These are phyloP conservation scores for Oceanites oceanicus DNA, from an alignment of 2,113 vertebrate species.

Conservation along the genomic window DNA sequence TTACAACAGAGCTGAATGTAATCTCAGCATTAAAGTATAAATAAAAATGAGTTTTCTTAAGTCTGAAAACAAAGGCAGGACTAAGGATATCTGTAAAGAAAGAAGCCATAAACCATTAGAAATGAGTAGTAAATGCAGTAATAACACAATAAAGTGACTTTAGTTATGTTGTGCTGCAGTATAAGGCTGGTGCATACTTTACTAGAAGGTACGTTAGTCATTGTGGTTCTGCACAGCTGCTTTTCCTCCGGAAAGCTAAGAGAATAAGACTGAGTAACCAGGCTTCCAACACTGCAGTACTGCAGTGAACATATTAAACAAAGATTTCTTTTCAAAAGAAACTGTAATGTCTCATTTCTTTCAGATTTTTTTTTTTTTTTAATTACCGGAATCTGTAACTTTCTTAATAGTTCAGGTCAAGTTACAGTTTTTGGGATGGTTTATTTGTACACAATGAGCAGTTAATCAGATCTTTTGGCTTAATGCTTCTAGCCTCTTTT, in stretches of 20 bases:
- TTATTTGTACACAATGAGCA: neutral
- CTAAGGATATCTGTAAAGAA: neutral
- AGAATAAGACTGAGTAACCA: neutral
- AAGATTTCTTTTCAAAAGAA: neutral
- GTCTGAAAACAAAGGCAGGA: neutral
- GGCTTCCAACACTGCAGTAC: neutral
- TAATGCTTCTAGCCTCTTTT: neutral
- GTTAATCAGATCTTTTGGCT: neutral
- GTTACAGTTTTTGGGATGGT: neutral
- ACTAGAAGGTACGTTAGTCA: neutral
- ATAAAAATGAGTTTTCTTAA: neutral
- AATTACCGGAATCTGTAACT: neutral
- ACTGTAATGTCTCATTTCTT: neutral
- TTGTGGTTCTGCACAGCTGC: neutral
- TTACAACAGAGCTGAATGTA: neutral
- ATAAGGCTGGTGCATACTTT: neutral
- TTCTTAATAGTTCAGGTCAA: neutral
- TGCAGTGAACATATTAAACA: neutral
- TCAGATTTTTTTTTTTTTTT: neutral
- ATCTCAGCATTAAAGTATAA: neutral
- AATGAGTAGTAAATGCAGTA: neutral
- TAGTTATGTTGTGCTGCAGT: neutral
- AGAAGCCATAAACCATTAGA: neutral
- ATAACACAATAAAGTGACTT: neutral
- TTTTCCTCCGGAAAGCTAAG: neutral